phyloP scores from a whole-genome alignment of 1,140 invertebrate species.

The Sarcophaga peregrina region DNA sequence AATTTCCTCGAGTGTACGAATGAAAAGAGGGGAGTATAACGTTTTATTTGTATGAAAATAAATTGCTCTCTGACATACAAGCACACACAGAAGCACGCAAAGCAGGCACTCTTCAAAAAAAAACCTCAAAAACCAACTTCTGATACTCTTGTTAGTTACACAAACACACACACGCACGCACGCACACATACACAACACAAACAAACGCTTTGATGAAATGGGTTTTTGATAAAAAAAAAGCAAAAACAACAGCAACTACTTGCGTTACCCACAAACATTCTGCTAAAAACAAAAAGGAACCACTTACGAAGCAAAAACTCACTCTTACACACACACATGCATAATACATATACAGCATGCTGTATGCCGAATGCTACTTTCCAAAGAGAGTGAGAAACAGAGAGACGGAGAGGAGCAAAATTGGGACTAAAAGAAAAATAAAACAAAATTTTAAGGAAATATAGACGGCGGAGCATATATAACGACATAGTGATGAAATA shows the following conservation, averaged over 20 bases:
- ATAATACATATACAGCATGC: too few relatives aligned
- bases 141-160: slow-evolving; percentile 18
- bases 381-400: background rate
- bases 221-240: background rate
- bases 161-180: background rate
- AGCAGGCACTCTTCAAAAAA: background rate
- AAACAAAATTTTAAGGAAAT: background rate
- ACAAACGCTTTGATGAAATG: too few relatives aligned
- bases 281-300: background rate
- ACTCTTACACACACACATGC: too few relatives aligned
- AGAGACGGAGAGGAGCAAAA: background rate
- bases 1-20: too few relatives aligned
- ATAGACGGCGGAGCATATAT: too few relatives aligned
- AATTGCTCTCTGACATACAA: too few relatives aligned
- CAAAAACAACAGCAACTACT: background rate
- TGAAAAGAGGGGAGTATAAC: too few relatives aligned
- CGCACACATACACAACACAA: too few relatives aligned
- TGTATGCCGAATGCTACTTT: too few relatives aligned
- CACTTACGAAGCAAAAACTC: background rate
- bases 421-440: background rate
- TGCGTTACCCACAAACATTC: background rate
- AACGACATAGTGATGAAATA: background rate
- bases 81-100: too few relatives aligned
- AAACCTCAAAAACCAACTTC: slow-evolving; percentile 37
- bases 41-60: too few relatives aligned